Evolutionary conservation across 2,888 invertebrate species (phyloP).

Genomic region (Linyphia triangularis): DNA sequence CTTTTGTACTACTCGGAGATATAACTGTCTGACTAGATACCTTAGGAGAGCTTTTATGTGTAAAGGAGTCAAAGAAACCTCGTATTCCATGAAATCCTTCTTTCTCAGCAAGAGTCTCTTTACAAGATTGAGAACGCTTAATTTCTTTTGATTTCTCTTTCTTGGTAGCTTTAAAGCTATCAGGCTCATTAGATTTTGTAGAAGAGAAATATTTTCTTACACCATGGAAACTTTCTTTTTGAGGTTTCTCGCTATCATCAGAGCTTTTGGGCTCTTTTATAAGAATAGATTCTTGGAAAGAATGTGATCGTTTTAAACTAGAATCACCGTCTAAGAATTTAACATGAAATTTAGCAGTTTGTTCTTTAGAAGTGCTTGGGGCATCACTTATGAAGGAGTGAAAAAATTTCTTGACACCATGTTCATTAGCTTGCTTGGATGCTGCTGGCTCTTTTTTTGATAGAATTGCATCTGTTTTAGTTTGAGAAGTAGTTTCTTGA

Average conservation of each 20-base stretch:
- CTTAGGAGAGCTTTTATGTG: slow-evolving; percentile 42
- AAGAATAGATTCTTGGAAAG: slow-evolving; percentile 41
- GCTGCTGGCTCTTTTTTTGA: background rate
- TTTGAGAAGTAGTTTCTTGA: background rate
- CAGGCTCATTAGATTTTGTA: background rate
- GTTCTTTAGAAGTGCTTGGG: slow-evolving; percentile 3
- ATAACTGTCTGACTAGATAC: slow-evolving; percentile 15
- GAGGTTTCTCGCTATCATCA: slow-evolving; percentile 9
- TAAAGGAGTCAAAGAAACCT: slow-evolving; percentile 65
- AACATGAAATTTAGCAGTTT: slow-evolving; percentile 4
- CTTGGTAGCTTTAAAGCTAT: slow-evolving; percentile 3
- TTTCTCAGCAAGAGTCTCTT: slow-evolving; percentile 33
- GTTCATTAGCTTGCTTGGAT: background rate
- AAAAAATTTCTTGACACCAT: slow-evolving; percentile 48
- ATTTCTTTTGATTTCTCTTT: slow-evolving; percentile 37
- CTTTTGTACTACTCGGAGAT: background rate
- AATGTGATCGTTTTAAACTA: slow-evolving; percentile 43
- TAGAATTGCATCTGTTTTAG: background rate
- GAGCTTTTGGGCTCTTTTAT: slow-evolving; percentile 4
- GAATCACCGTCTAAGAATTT: slow-evolving; percentile 10
- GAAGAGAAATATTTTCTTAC: slow-evolving; percentile 12
- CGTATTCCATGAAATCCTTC: slow-evolving; percentile 45
- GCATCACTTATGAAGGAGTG: slow-evolving; percentile 37
- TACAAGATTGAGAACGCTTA: slow-evolving; percentile 54
- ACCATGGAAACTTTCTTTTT: slow-evolving; percentile 12